Conservation (phyloP, 2,113 vertebrate species). For the Lophotis ruficrista region DNA sequence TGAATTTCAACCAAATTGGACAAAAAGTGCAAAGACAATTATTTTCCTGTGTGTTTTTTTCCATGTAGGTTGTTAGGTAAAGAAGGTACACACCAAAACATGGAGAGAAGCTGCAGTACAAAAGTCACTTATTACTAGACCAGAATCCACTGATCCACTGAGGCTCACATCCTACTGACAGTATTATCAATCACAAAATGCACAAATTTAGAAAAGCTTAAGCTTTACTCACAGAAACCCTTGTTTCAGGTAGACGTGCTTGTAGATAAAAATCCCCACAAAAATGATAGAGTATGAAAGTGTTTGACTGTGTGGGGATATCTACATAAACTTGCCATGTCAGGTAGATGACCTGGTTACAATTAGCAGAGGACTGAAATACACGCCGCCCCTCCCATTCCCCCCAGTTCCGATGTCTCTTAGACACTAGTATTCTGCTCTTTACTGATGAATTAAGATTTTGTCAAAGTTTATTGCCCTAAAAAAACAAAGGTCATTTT, state of each 20-base stretch:
- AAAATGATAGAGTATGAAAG: fast-evolving
- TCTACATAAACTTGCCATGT: neutral
- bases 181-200: neutral
- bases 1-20: neutral
- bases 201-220: neutral
- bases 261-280: neutral
- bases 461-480: neutral
- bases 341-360: neutral
- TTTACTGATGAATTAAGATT: neutral
- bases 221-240: neutral
- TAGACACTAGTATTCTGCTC: neutral
- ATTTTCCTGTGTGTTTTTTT: neutral
- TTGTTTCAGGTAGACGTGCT: neutral
- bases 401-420: neutral
- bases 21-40: neutral
- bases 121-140: neutral
- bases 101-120: neutral
- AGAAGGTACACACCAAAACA: neutral
- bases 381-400: too few species aligned
- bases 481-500: neutral
- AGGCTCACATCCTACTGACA: neutral
- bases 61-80: fast-evolving
- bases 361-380: neutral
- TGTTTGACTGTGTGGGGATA: neutral
- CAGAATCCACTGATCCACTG: neutral